A percentile compares a stretch with the other conserved stretches of the same genome.
phyloP scores from a whole-genome alignment of 2,888 invertebrate species.

The Acleris emargana region DNA sequence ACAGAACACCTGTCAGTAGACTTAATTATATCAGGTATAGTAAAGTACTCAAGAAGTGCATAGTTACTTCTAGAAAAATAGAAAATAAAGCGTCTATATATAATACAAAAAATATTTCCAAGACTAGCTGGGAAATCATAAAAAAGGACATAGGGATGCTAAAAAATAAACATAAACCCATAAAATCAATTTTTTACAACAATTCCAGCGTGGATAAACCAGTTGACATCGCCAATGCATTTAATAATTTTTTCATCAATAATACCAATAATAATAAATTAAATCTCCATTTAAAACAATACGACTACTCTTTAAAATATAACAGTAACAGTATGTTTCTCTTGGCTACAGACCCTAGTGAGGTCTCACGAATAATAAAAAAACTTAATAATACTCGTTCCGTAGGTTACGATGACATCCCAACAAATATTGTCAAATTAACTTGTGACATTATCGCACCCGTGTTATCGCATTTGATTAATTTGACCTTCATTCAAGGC shows the following conservation, averaged over 20 bases:
- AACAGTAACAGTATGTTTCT: not conserved
- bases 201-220: not conserved
- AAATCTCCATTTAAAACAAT: not conserved
- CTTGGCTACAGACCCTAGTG: not conserved
- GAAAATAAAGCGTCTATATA: too few species aligned
- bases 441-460: not conserved
- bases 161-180: too few species aligned
- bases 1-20: too few species aligned
- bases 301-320: not conserved
- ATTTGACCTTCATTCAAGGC: not conserved
- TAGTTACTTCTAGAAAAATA: too few species aligned
- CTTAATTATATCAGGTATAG: too few species aligned
- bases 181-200: too few species aligned
- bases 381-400: not conserved
- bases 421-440: not conserved
- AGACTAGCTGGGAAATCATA: too few species aligned
- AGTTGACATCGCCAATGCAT: not conserved
- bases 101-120: too few species aligned
- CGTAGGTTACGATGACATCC: slow-evolving; percentile 1
- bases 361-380: not conserved
- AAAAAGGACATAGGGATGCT: too few species aligned
- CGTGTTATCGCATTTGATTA: slow-evolving; percentile 2
- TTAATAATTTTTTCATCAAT: not conserved
- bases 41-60: too few species aligned
- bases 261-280: not conserved